Conservation (phyloP, 2,888 invertebrate species). For the Caradrina kadenii region DNA sequence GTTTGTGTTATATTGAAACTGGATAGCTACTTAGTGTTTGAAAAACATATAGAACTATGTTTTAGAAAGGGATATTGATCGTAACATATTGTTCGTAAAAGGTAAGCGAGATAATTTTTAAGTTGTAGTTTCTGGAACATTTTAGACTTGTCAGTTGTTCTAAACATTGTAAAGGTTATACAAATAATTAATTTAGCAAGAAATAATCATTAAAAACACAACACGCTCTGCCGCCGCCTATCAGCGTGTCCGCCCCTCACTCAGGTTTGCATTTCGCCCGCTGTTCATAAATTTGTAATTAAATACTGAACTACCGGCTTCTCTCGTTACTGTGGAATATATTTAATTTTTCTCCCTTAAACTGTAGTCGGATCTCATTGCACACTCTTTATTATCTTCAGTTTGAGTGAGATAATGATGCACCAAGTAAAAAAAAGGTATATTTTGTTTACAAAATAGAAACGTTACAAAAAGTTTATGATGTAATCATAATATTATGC, state of each 20-base stretch:
- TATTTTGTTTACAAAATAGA: too few species aligned
- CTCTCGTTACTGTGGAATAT: slow-evolving; percentile 81
- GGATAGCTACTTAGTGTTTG: background rate
- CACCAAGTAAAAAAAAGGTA: background rate
- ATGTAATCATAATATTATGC: too few species aligned
- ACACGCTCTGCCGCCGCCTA: slow-evolving; percentile 47
- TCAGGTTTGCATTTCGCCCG: slow-evolving; percentile 82
- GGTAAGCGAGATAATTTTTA: background rate
- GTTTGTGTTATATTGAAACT: background rate
- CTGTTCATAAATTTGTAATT: slow-evolving; percentile 89
- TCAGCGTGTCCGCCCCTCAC: slow-evolving; percentile 41
- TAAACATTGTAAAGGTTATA: background rate
- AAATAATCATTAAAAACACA: too few species aligned
- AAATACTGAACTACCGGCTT: slow-evolving; percentile 85
- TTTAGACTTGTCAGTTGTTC: background rate
- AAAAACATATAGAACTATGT: background rate
- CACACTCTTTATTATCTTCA: slow-evolving; percentile 11
- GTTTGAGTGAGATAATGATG: background rate
- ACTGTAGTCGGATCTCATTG: slow-evolving; percentile 19
- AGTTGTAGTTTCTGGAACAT: background rate
- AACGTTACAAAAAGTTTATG: too few species aligned
- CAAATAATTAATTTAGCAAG: background rate
- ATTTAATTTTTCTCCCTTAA: slow-evolving; percentile 78
- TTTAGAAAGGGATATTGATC: background rate
- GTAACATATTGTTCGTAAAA: background rate